Evolutionary conservation across 2,888 invertebrate species (phyloP).

Genomic region (Stenolophus ochropezus): DNA sequence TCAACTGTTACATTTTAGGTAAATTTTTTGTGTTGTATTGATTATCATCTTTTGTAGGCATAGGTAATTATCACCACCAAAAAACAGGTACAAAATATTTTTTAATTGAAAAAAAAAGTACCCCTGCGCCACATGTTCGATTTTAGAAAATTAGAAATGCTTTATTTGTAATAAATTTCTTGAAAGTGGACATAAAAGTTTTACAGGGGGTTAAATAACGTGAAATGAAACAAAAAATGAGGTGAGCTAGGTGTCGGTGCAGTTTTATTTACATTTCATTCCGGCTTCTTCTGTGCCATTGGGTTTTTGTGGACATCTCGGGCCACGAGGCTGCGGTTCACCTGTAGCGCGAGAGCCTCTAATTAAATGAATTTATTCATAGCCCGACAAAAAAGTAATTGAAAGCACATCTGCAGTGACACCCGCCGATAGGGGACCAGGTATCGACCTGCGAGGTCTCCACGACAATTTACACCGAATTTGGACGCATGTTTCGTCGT

Average conservation of each 20-base stretch:
- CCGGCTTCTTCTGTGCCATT: constrained; percentile 10
- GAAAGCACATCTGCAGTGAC: constrained; percentile 53
- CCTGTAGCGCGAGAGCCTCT: constrained; percentile 15
- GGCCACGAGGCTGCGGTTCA: constrained; percentile 2
- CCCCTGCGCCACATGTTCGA: neutral
- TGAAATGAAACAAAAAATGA: neutral
- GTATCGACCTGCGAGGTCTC: neutral
- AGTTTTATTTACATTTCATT: constrained; percentile 26
- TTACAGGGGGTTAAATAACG: neutral
- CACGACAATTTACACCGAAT: neutral
- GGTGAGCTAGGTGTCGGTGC: neutral
- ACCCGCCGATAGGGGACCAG: constrained; percentile 22
- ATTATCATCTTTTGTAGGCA: neutral
- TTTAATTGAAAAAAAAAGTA: neutral
- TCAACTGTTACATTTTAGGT: neutral
- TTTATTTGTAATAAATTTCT: neutral
- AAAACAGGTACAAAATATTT: neutral
- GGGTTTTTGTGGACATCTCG: neutral
- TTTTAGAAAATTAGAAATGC: neutral
- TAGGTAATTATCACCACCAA: neutral
- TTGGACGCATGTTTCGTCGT: too few species aligned
- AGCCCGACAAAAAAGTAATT: constrained; percentile 50
- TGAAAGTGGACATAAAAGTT: neutral
- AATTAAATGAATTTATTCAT: constrained; percentile 56
- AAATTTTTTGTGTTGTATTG: neutral